Evolutionary conservation across 1,140 invertebrate species (phyloP).

Genomic region (Sweltsa coloradensis): DNA sequence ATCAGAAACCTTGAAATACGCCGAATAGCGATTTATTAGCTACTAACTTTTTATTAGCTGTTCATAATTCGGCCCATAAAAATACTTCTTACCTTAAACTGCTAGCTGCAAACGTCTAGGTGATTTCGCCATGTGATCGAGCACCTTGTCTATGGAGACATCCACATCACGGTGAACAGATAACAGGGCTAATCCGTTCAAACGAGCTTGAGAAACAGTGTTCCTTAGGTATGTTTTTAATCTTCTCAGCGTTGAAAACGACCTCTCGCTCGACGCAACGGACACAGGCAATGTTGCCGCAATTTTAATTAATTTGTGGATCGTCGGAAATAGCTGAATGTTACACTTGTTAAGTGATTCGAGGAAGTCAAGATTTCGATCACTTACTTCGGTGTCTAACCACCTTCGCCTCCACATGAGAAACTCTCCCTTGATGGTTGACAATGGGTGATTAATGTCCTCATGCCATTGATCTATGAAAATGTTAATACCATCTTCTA

Average conservation of each 20-base stretch:
- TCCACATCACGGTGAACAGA: conserved; percentile 10
- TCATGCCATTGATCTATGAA: not conserved
- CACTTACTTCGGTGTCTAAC: not conserved
- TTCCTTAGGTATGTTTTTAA: conserved; percentile 13
- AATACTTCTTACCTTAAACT: too few relatives aligned
- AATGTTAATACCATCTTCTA: not conserved
- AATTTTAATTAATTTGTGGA: conserved; percentile 6
- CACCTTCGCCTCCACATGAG: conserved; percentile 6
- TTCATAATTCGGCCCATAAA: too few relatives aligned
- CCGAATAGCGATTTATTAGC: too few relatives aligned
- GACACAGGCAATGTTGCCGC: conserved; percentile 9
- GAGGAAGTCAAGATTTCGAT: not conserved
- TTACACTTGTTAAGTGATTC: conserved; percentile 4
- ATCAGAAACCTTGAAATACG: too few relatives aligned
- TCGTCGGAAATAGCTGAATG: conserved; percentile 7
- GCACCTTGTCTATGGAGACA: not conserved
- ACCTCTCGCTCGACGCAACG: conserved; percentile 8
- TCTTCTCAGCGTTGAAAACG: conserved; percentile 13
- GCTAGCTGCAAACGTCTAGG: too few relatives aligned
- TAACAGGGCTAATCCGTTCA: conserved; percentile 13
- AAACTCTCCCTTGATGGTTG: not conserved
- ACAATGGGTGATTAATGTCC: not conserved
- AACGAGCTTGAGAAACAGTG: conserved; percentile 6
- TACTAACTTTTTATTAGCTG: too few relatives aligned
- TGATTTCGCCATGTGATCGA: too few relatives aligned